These are phyloP conservation scores for Glossophaga mutica DNA, from an alignment of 2,797 vertebrate species.

Conservation along the genomic window DNA sequence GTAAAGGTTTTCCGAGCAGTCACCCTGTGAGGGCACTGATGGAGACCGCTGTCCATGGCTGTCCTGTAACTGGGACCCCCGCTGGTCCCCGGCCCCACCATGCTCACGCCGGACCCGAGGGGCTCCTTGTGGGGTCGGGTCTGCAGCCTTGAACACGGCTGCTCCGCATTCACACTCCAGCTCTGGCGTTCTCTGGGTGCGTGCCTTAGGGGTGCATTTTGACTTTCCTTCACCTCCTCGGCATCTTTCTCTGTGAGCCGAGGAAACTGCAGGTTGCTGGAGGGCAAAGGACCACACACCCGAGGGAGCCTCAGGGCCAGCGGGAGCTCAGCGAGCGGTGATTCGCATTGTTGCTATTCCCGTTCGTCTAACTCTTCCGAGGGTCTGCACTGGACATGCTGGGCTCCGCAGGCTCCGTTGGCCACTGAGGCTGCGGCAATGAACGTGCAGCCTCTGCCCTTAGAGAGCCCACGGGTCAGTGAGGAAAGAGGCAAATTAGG, in stretches of 20 bases:
- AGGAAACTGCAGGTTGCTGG: fast-evolving
- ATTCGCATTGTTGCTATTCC: fast-evolving
- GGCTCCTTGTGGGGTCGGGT: neutral
- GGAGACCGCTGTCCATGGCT: neutral
- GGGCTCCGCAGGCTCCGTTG: neutral
- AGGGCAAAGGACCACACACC: fast-evolving
- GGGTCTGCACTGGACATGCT: neutral
- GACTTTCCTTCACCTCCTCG: neutral
- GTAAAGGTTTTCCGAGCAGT: neutral
- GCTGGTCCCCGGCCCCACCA: fast-evolving
- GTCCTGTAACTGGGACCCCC: too few species aligned
- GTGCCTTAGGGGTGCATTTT: neutral
- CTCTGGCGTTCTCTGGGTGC: neutral
- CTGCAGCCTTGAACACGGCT: neutral
- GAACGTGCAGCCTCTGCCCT: neutral
- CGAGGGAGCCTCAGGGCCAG: neutral
- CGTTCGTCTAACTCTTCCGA: neutral
- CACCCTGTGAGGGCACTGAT: fast-evolving
- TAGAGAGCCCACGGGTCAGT: neutral
- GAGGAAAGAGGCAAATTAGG: neutral
- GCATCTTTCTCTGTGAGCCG: neutral
- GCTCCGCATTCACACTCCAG: neutral
- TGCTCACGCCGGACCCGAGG: neutral
- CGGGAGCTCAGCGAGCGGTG: neutral
- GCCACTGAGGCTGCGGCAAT: neutral